Conservation (phyloP, 2,888 invertebrate genomes). For the Abscondita cerata region DNA sequence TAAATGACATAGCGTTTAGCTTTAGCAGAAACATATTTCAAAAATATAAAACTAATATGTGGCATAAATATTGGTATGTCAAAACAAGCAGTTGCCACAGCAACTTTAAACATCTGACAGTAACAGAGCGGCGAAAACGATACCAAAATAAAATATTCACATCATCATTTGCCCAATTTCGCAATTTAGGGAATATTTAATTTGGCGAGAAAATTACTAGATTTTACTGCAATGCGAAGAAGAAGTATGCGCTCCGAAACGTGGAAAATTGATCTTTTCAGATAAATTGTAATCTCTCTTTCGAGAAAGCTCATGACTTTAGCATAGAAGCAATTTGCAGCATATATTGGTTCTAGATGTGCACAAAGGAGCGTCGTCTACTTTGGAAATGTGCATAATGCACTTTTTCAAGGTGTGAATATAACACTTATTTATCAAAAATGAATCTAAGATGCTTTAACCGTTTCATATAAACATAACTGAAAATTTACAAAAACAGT, state of each 20-base stretch:
- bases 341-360: not conserved
- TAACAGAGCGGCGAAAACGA: too few relatives aligned
- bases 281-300: slow-evolving; percentile 1
- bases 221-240: too few relatives aligned
- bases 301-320: slow-evolving; percentile 6
- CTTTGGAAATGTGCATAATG: slow-evolving; percentile 15
- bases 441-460: too few relatives aligned
- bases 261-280: not conserved
- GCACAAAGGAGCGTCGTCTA: not conserved
- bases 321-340: slow-evolving; percentile 13
- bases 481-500: too few relatives aligned
- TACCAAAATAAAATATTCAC: too few relatives aligned
- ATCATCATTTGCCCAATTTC: too few relatives aligned
- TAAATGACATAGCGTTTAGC: not conserved
- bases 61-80: slow-evolving; percentile 5
- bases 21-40: not conserved
- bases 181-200: too few relatives aligned
- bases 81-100: slow-evolving; percentile 9
- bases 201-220: too few relatives aligned
- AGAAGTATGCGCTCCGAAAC: not conserved
- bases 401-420: not conserved
- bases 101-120: not conserved
- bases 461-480: too few relatives aligned
- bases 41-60: slow-evolving; percentile 6
- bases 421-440: too few relatives aligned